Conservation (phyloP, 2,888 invertebrate species). For the Elegia similella region DNA sequence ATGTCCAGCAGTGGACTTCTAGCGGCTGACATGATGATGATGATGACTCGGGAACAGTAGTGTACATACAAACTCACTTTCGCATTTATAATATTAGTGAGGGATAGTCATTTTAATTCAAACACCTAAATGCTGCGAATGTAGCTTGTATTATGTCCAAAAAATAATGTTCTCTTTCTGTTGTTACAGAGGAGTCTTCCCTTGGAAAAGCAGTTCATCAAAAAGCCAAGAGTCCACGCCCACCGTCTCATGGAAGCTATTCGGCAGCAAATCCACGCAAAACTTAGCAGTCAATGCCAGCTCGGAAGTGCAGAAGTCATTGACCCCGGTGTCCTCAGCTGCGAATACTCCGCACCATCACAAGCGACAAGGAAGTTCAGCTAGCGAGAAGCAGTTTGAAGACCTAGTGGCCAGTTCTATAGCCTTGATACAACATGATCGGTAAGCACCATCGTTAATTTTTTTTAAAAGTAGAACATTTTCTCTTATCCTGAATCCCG, state of each 20-base stretch:
- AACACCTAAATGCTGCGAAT: background rate
- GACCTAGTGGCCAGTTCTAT: slow-evolving; percentile 86
- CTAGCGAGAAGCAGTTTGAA: slow-evolving; percentile 79
- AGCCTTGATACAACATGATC: slow-evolving; percentile 86
- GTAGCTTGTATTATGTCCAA: background rate
- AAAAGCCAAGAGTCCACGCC: slow-evolving; percentile 54
- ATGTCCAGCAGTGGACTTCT: too few relatives aligned
- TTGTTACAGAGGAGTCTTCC: slow-evolving; percentile 79
- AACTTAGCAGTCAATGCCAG: slow-evolving; percentile 55
- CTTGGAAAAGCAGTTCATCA: slow-evolving; percentile 72
- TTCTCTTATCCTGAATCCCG: too few relatives aligned
- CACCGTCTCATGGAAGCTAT: slow-evolving; percentile 59
- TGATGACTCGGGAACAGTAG: too few relatives aligned
- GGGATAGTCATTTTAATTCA: too few relatives aligned
- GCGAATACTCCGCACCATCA: slow-evolving; percentile 70
- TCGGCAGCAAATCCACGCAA: slow-evolving; percentile 68
- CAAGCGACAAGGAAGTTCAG: slow-evolving; percentile 71
- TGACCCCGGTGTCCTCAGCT: slow-evolving; percentile 62
- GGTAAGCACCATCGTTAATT: slow-evolving; percentile 58
- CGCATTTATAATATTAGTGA: too few relatives aligned
- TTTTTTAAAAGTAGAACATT: too few relatives aligned
- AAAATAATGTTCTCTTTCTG: slow-evolving; percentile 13
- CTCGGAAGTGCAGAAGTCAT: slow-evolving; percentile 55
- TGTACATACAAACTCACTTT: too few relatives aligned
- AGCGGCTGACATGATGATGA: too few relatives aligned